Base-by-base conservation (phyloP, 2,797 vertebrate genomes). In the Sebastes trivittatus region DNA sequence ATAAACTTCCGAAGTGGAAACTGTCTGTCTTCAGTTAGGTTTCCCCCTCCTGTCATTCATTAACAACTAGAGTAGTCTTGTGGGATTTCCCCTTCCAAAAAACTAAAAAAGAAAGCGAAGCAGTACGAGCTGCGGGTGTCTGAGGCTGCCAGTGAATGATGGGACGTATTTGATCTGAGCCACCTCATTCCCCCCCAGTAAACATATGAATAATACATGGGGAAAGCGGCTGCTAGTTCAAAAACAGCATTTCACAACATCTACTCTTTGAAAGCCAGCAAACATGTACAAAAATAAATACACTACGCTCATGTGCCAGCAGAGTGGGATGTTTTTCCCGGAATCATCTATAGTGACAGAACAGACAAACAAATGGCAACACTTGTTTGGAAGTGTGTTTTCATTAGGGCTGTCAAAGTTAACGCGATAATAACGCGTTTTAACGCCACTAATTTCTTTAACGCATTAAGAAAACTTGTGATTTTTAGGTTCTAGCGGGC, bases 121-220 rank as follows among this genome's bases (percentile, higher is more conserved):
- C 29, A 6, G 55, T 22, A 27, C 13, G 2, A 66, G 69, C 49
- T 55, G 62, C 5, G 32, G 13, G 61, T 27, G 68, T 85, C 54
- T 80, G 73, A 67, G 34, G 67, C 74, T 79, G 63, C 81, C 66
- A 67, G 71, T 16, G 65, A 76, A 64, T 10, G 78, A 74, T 63
- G 71, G 29, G 65, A 56, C 1, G 11, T 54, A 36, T 90, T 85
- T 88, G 82, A 93, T 88, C 85, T 77, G 81, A 11, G 68, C 73
- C 60, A 58, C 78, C 66, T 71, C 65, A 27, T 27, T 27, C 0
- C 4, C 11, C 4, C 2, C 54, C 76, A 54, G 4, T 79, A 63
- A 61, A 75, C 78, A 59, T 58, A 75, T 89, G 66, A 88, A 92
- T 89, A 86, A 91, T 56, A 71, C 66, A 93, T 71, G 29, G 6